Evolutionary conservation across 2,888 invertebrate genomes (phyloP).

Genomic region (Blera fallax): DNA sequence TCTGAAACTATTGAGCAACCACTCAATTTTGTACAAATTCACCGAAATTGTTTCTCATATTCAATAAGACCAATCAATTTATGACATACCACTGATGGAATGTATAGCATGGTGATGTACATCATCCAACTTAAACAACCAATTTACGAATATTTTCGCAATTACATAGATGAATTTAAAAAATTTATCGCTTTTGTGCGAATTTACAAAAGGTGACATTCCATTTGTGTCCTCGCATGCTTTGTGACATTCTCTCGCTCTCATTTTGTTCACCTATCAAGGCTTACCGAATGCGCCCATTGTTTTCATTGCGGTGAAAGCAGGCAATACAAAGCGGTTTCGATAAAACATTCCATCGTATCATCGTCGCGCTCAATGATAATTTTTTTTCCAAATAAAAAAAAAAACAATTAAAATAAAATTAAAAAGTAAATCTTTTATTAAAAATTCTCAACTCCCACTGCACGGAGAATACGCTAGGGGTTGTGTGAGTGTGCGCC

Average conservation of each 20-base stretch:
- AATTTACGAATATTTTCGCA: slow-evolving; percentile 27
- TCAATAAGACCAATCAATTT: neutral
- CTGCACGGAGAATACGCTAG: neutral
- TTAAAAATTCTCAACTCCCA: slow-evolving; percentile 60
- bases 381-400: neutral
- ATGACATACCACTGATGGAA: neutral
- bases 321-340: slow-evolving; percentile 20
- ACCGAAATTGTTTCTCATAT: neutral
- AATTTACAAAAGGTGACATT: slow-evolving; percentile 30
- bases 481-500: neutral
- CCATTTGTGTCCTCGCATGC: slow-evolving; percentile 4
- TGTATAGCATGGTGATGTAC: neutral
- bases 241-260: neutral
- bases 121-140: neutral
- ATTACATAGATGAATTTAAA: slow-evolving; percentile 38
- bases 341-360: slow-evolving; percentile 61
- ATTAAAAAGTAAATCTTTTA: slow-evolving; percentile 37
- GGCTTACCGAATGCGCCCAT: slow-evolving; percentile 35
- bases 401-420: slow-evolving; percentile 23
- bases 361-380: slow-evolving; percentile 16
- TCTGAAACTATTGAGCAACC: neutral
- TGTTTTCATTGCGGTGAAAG: slow-evolving; percentile 33
- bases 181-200: slow-evolving; percentile 44
- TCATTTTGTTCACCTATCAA: slow-evolving; percentile 17
- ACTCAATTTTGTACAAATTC: neutral